A percentile compares a stretch with the other conserved stretches of the same genome.
These are phyloP conservation scores for Trilocha varians DNA, from an alignment of 2,888 invertebrate genomes.

Conservation along the genomic window DNA sequence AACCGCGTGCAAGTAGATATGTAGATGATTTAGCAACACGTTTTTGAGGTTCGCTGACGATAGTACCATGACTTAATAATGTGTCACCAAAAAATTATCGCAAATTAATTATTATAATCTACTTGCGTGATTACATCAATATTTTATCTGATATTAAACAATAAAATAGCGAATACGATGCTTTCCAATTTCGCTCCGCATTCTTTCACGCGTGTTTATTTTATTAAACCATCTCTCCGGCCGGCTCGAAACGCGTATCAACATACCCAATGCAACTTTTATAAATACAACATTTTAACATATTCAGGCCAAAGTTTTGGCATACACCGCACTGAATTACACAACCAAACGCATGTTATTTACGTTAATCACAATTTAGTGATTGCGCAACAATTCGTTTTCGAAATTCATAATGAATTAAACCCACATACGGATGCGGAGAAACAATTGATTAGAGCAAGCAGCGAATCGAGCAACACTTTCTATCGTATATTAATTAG, in stretches of 20 bases:
- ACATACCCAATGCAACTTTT: slow-evolving; percentile 31
- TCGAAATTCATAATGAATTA: not conserved
- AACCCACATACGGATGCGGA: too few species aligned
- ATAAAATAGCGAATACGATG: slow-evolving; percentile 24
- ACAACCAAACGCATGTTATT: not conserved
- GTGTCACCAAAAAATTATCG: not conserved
- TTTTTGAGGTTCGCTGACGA: too few species aligned
- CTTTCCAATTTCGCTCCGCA: slow-evolving; percentile 47
- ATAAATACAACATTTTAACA: slow-evolving; percentile 27
- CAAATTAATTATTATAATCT: not conserved
- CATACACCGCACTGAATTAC: slow-evolving; percentile 17
- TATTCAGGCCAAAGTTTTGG: slow-evolving; percentile 30
- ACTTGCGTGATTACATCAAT: not conserved
- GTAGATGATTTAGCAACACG: too few species aligned
- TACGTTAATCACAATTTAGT: not conserved
- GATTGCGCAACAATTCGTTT: not conserved
- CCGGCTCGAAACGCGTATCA: slow-evolving; percentile 24
- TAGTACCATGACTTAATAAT: too few species aligned
- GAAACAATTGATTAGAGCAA: too few species aligned
- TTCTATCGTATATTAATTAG: not conserved
- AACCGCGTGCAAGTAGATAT: too few species aligned
- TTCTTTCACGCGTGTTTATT: slow-evolving; percentile 50
- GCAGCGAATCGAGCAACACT: too few species aligned
- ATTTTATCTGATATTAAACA: not conserved
- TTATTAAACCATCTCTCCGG: slow-evolving; percentile 29